A percentile compares a stretch with the other conserved stretches of the same genome.
These are phyloP conservation scores for Catocala fraxini DNA, from an alignment of 2,888 invertebrate species.

Conservation along the genomic window DNA sequence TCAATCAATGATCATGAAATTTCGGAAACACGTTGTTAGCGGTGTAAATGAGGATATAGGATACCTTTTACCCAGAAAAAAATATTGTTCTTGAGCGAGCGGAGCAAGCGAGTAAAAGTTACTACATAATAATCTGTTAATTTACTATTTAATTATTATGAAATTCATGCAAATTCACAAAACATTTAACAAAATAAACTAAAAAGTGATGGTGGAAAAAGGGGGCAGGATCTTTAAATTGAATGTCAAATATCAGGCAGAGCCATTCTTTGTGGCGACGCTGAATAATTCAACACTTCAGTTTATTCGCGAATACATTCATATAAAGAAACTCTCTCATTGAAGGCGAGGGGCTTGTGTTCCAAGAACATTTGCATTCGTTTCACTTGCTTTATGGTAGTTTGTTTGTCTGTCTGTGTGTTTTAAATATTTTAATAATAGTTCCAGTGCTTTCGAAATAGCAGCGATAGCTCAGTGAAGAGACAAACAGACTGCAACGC, in stretches of 20 bases:
- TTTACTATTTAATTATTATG: too few species aligned
- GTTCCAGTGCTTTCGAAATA: too few species aligned
- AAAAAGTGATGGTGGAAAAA: background rate
- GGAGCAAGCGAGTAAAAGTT: too few species aligned
- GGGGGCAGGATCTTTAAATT: conserved; percentile 32
- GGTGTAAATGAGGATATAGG: too few species aligned
- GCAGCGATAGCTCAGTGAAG: too few species aligned
- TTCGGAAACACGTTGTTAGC: too few species aligned
- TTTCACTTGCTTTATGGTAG: background rate
- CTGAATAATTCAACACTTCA: conserved; percentile 46
- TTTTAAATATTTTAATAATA: too few species aligned
- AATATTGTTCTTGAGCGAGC: too few species aligned
- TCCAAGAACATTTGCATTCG: conserved; percentile 33
- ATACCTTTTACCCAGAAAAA: too few species aligned
- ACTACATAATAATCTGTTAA: too few species aligned
- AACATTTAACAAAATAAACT: background rate
- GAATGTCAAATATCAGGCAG: conserved; percentile 41
- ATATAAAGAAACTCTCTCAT: conserved; percentile 53
- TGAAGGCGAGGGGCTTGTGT: conserved; percentile 26
- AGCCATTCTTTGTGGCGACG: conserved; percentile 23
- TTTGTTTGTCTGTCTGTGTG: conserved; percentile 12
- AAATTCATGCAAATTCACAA: background rate
- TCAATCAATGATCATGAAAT: too few species aligned
- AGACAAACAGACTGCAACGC: too few species aligned
- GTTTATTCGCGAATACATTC: conserved; percentile 62